A percentile compares a stretch with the other conserved stretches of the same genome.
Conservation (phyloP, 2,888 invertebrate species). For the Chydorus sphaericus region DNA sequence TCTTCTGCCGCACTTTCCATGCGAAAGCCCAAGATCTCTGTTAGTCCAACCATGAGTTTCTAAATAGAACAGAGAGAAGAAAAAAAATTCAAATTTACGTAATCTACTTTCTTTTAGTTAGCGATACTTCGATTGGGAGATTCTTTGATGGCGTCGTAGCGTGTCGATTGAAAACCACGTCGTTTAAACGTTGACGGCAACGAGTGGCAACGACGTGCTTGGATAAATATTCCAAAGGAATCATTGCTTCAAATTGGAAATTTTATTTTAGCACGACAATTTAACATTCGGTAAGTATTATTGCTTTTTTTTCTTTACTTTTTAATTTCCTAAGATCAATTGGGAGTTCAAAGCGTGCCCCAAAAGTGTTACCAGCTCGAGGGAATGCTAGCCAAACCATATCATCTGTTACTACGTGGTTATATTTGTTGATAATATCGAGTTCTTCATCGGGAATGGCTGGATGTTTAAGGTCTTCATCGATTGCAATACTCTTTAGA, state of each 20-base stretch:
- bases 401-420: background rate
- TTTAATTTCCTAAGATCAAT: constrained; percentile 37
- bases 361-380: constrained; percentile 9
- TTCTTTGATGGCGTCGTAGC: constrained; percentile 22
- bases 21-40: constrained; percentile 4
- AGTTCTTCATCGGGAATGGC: background rate
- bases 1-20: background rate
- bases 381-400: constrained; percentile 12
- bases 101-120: background rate
- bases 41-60: background rate
- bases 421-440: background rate
- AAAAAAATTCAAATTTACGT: background rate
- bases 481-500: background rate
- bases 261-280: background rate
- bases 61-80: background rate
- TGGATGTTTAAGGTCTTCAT: no score
- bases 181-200: constrained; percentile 40
- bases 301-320: background rate
- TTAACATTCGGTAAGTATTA: no score
- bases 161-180: constrained; percentile 37
- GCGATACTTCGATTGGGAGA: background rate
- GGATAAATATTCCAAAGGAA: constrained; percentile 53
- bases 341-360: constrained; percentile 58
- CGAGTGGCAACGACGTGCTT: constrained; percentile 48
- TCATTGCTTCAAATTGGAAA: constrained; percentile 38